Base-by-base conservation (phyloP, 2,797 vertebrate species). In the Oryzias sinensis region DNA sequence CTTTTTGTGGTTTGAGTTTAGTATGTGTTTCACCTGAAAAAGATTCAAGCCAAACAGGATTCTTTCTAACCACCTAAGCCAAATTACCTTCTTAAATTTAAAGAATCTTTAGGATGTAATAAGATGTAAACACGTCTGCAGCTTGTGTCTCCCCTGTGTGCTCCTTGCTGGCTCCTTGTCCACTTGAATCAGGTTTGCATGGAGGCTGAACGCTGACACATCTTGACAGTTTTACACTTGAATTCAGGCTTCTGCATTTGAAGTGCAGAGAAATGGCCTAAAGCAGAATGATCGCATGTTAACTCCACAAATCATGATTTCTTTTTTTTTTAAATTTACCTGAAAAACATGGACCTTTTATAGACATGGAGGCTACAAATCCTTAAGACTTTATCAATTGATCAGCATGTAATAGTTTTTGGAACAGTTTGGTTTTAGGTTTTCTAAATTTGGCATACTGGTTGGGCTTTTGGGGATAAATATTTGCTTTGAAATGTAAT, bases 171-270 rank as follows among this genome's bases (percentile, higher is more conserved):
- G 90, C 82, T 82, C 79, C 85, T 89, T 92, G 92, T 94, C 93
- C 77, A 83, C 50, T 70, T 69, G 67, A 89, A 92, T 93, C 88
- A 93, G 81, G 57, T 59, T 62, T 63, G 59, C 65, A 74, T 68
- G 72, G 75, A 73, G 82, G 72, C 68, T 72, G 72, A 70, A 86
- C 80, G 70, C 89, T 92, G 93, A 94, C 91, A 89, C 84, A 83
- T 80, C 85, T 78, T 91, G 93, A 94, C 94, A 94, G 91, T 76
- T 77, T 83, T 83, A 81, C 87, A 88, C 84, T 85, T 80, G 72
- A 89, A 78, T 83, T 87, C 82, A 77, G 83, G 59, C 72, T 64
- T 76, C 83, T 68, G 82, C 76, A 76, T 82, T 77, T 70, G 49
- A 73, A 67, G 68, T 66, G 77, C 51, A 70, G 55, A 62, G 64